Base-by-base conservation (phyloP, 2,113 vertebrate species). In the Athene cunicularia region DNA sequence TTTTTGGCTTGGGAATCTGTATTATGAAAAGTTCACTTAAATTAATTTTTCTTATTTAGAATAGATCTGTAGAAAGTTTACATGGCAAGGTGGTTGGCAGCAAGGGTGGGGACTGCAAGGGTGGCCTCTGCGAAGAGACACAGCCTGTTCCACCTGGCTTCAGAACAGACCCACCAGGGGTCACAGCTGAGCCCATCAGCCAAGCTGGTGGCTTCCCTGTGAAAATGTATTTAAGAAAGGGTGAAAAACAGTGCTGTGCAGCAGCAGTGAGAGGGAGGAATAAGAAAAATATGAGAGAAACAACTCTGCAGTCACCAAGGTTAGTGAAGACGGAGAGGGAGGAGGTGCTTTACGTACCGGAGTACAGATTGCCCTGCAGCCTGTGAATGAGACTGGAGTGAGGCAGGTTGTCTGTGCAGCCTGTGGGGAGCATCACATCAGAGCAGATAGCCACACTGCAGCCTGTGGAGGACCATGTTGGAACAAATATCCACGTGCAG, bases 161-260 rank as follows among this genome's bases (percentile, higher is more conserved):
- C 60, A 63, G n/a, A 89, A 45, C 6, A 23, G 27, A 76, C 30
- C 30, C 14, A 32, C 17, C 14, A 12, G 1, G 3, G 39, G 68
- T 43, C 80, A 50, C 23, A 80, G 26, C 52, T 82, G 45, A 86
- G n/a, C 52, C 19, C 52, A 30, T 26, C 58, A 77, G 59, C 52
- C n/a, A 55, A 64, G 21, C 21, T 71, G n/a, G 21, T 64, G 45
- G 16, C 26, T 52, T 5, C 15, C 4, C 6, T 43, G 9, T 43
- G n/a, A 72, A 86, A 72, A 66, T 43, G 24, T 50, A 16, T 67
- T 77, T 60, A 55, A 37, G 64, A 67, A 66, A 59, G 20, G 19
- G 27, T 83, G 9, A 77, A 60, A 76, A 53, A 1, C 6, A 49
- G 3, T 45, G 17, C 22, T 52, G 18, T 0, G 0, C 45, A 55